These are phyloP conservation scores for Temnothorax nylanderi DNA, from an alignment of 1,140 invertebrate genomes.

Conservation along the genomic window DNA sequence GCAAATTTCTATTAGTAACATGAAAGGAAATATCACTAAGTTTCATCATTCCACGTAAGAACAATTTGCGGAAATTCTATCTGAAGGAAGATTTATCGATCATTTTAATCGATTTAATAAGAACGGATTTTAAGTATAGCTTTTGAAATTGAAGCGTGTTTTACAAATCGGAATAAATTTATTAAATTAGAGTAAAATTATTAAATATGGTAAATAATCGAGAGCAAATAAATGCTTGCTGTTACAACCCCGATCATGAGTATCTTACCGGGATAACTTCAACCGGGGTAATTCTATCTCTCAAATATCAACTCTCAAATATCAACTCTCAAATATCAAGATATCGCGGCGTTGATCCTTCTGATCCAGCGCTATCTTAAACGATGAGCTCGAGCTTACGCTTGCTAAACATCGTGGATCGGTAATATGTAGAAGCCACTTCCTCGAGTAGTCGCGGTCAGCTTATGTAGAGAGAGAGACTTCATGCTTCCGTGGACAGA, in stretches of 20 bases:
- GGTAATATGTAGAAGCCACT: conserved; percentile 59
- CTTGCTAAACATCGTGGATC: conserved; percentile 51
- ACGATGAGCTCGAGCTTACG: conserved; percentile 13
- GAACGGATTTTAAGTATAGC: conserved; percentile 3
- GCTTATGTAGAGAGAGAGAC: conserved; percentile 57
- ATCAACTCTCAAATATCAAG: too few species aligned
- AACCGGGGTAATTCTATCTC: background rate
- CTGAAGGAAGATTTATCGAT: background rate
- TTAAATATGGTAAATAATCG: too few species aligned
- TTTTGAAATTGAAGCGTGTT: background rate
- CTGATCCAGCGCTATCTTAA: background rate
- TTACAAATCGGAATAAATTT: background rate
- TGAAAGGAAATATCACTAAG: background rate
- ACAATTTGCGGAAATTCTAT: background rate
- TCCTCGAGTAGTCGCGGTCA: conserved; percentile 62
- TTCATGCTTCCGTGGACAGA: conserved; percentile 57
- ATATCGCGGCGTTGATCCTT: conserved; percentile 33
- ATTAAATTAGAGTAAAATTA: background rate
- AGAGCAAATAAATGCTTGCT: background rate
- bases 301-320: background rate
- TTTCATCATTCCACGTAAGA: background rate
- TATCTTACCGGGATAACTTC: background rate
- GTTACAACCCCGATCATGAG: background rate
- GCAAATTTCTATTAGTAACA: conserved; percentile 7
- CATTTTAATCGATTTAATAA: background rate